Evolutionary conservation across 37 sponge, comb jelly and placozoan genomes (phyloP).

Genomic region (Agelas oroides): DNA sequence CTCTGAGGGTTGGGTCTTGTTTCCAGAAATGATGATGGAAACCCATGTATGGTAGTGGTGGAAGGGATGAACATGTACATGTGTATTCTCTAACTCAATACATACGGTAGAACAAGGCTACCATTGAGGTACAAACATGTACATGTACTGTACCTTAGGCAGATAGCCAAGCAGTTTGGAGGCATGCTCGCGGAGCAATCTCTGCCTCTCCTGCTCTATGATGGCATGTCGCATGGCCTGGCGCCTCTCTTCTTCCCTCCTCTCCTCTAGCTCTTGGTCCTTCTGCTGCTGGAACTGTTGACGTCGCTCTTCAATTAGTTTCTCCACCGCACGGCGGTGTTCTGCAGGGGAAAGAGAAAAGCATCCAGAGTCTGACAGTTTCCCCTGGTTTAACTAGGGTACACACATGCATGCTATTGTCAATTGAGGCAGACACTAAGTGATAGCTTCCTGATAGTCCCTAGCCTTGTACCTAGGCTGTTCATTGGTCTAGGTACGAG

Average conservation of each 20-base stretch:
- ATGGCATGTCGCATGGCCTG: slow-evolving; percentile 68
- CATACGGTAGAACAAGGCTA: no score
- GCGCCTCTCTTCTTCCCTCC: slow-evolving; percentile 74
- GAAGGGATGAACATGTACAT: no score
- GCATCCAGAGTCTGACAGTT: not conserved
- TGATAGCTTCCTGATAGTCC: no score
- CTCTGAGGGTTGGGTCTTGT: no score
- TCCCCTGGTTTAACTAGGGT: not conserved
- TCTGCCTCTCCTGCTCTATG: slow-evolving; percentile 97
- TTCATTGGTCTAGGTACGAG: no score
- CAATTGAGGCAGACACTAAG: no score
- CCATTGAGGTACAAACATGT: no score
- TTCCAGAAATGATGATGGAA: no score
- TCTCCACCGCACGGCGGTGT: slow-evolving; percentile 93
- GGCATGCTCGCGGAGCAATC: slow-evolving; percentile 92
- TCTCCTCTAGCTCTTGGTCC: slow-evolving; percentile 83
- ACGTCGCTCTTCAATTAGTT: slow-evolving; percentile 86
- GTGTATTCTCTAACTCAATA: no score
- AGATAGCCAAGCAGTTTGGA: slow-evolving; percentile 91
- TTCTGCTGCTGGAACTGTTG: slow-evolving; percentile 81
- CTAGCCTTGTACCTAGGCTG: no score
- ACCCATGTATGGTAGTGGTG: no score
- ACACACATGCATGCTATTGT: no score
- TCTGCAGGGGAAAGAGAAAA: slow-evolving; percentile 41
- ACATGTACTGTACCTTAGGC: slow-evolving; percentile 92